Conservation (phyloP, 2,113 vertebrate species). For the Dendrocopos noguchii region DNA sequence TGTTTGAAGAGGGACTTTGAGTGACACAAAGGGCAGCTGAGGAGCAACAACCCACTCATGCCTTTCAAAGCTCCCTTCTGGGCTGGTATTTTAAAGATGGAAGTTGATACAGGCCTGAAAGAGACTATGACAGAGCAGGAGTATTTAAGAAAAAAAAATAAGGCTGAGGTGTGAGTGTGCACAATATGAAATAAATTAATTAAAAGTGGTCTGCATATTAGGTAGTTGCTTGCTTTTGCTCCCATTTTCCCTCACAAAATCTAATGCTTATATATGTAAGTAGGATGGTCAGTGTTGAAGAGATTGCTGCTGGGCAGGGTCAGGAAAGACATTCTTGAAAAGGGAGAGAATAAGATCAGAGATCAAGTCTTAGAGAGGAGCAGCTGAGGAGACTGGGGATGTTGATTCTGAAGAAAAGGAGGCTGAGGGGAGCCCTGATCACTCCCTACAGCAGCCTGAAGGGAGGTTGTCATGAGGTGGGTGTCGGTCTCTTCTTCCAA, state of each 20-base stretch:
- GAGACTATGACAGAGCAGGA: background rate
- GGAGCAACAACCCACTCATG: fast-evolving
- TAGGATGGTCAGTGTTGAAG: background rate
- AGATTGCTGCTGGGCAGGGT: background rate
- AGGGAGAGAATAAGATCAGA: background rate
- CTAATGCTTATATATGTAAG: background rate
- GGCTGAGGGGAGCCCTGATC: too few relatives aligned
- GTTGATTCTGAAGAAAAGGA: too few relatives aligned
- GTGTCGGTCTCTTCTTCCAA: too few relatives aligned
- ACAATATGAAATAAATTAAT: background rate
- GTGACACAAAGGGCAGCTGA: background rate
- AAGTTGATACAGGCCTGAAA: background rate
- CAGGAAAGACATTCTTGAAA: background rate
- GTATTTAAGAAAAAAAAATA: background rate
- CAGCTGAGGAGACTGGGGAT: too few relatives aligned
- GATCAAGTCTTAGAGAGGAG: too few relatives aligned
- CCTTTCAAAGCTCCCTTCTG: background rate
- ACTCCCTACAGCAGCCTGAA: too few relatives aligned
- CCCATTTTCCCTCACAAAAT: background rate
- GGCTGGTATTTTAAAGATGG: background rate
- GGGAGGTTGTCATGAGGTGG: too few relatives aligned
- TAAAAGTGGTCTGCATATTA: background rate
- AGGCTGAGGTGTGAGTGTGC: background rate
- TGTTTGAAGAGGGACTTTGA: background rate
- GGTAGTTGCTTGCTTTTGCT: background rate